phyloP scores from a whole-genome alignment of 2,113 vertebrate genomes.

The Poeciliopsis retropinna region DNA sequence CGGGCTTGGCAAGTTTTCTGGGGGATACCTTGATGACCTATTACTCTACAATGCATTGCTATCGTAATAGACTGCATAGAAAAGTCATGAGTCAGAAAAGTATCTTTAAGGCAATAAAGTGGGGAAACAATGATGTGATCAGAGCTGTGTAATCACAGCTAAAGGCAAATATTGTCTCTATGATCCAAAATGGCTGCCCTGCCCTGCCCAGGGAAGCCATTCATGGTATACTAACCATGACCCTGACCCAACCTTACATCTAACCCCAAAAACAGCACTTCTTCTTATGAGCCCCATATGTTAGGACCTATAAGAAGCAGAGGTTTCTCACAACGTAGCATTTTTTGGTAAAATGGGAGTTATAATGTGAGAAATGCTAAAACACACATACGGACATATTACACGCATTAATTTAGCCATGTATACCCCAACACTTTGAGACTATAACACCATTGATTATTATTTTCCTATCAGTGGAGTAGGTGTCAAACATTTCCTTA shows the following conservation, averaged over 20 bases:
- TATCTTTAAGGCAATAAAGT: background rate
- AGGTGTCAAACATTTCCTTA: background rate
- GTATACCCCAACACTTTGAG: background rate
- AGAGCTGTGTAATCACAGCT: slow-evolving; percentile 1
- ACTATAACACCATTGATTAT: background rate
- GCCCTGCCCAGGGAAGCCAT: too few species aligned
- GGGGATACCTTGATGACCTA: background rate
- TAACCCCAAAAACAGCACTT: too few species aligned
- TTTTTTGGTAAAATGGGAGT: too few species aligned
- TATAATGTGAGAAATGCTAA: too few species aligned
- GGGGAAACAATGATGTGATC: background rate
- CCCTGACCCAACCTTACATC: too few species aligned
- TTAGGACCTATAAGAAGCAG: too few species aligned
- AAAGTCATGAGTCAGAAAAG: background rate
- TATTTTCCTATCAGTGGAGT: background rate
- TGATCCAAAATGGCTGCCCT: slow-evolving; percentile 41
- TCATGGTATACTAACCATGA: slow-evolving; percentile 7
- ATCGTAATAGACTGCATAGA: background rate
- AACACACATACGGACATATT: background rate
- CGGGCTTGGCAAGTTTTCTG: too few species aligned
- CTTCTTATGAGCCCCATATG: too few species aligned
- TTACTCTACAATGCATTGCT: background rate
- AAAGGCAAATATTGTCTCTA: slow-evolving; percentile 13
- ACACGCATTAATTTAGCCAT: too few species aligned
- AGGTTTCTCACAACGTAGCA: too few species aligned